Evolutionary conservation across 2,113 vertebrate genomes (phyloP).

Genomic region (Salvelinus namaycush): DNA sequence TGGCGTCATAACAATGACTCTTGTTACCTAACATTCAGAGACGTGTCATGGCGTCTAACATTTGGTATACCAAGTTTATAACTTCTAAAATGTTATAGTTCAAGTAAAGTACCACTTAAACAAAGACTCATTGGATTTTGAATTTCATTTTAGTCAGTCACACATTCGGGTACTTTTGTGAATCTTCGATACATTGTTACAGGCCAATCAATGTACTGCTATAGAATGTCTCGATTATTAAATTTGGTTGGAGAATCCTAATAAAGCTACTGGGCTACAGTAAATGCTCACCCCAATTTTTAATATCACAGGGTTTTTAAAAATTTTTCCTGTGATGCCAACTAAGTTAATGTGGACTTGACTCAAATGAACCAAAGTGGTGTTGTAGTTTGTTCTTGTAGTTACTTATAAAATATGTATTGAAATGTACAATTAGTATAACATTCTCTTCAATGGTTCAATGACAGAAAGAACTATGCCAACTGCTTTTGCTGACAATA

Average conservation of each 20-base stretch:
- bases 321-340: constrained; percentile 31
- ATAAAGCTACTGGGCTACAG: constrained; percentile 35
- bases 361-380: constrained; percentile 68
- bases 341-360: constrained; percentile 57
- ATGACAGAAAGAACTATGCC: constrained; percentile 59
- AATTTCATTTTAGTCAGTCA: constrained; percentile 10
- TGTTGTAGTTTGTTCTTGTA: constrained; percentile 45
- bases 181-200: constrained; percentile 57
- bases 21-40: too few species aligned
- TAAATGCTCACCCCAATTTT: constrained; percentile 13
- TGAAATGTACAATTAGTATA: constrained; percentile 37
- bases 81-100: too few species aligned
- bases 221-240: constrained; percentile 36
- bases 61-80: too few species aligned
- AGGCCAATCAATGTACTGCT: constrained; percentile 45
- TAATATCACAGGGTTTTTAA: constrained; percentile 29
- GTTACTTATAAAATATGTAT: constrained; percentile 52
- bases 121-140: constrained; percentile 21
- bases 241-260: constrained; percentile 18
- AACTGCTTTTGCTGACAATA: constrained; percentile 60
- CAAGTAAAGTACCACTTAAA: constrained; percentile 1
- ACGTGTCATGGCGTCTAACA: too few species aligned
- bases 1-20: too few species aligned
- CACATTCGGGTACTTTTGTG: constrained; percentile 50
- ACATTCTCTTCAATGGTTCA: constrained; percentile 42